Percentiles rank a stretch among this genome's conserved stretches.
phyloP scores from a whole-genome alignment of 1,140 invertebrate genomes.

The honey bee (Apis mellifera) region DNA sequence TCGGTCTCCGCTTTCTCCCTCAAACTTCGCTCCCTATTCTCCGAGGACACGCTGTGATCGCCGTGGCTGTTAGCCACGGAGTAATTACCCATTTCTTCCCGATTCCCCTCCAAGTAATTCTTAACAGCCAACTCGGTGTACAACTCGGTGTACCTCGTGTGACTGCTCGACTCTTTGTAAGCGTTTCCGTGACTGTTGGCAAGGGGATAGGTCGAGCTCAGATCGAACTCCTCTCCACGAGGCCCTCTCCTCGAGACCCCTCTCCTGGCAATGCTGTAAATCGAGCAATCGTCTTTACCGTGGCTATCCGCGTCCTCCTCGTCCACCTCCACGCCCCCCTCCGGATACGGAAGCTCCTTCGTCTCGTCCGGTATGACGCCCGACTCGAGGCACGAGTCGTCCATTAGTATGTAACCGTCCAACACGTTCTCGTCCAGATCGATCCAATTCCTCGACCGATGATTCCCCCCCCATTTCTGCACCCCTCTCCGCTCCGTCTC shows the following conservation, averaged over 20 bases:
- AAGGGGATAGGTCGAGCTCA: constrained; percentile 55
- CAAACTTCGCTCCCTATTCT: constrained; percentile 53
- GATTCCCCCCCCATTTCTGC: constrained; percentile 14
- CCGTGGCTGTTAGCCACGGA: constrained; percentile 69
- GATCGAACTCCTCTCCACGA: constrained; percentile 31
- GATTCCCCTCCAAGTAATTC: constrained; percentile 28
- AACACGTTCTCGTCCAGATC: constrained; percentile 58
- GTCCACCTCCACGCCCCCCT: constrained; percentile 25
- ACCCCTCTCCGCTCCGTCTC: not conserved
- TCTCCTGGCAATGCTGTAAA: not conserved
- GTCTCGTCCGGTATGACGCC: constrained; percentile 55
- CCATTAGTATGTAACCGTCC: constrained; percentile 58
- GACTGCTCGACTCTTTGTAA: constrained; percentile 62
- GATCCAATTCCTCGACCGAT: constrained; percentile 48
- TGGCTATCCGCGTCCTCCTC: constrained; percentile 54
- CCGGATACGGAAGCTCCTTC: constrained; percentile 47
- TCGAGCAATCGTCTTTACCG: constrained; percentile 21
- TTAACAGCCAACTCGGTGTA: constrained; percentile 17
- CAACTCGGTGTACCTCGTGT: constrained; percentile 57
- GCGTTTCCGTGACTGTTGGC: constrained; percentile 68
- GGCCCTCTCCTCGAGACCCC: not conserved
- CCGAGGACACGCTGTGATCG: constrained; percentile 47
- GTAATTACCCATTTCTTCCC: constrained; percentile 11
- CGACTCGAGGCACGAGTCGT: constrained; percentile 48
- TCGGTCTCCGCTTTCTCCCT: constrained; percentile 38